Base-by-base conservation (phyloP, 2,113 vertebrate genomes). In the Oryzias javanicus region DNA sequence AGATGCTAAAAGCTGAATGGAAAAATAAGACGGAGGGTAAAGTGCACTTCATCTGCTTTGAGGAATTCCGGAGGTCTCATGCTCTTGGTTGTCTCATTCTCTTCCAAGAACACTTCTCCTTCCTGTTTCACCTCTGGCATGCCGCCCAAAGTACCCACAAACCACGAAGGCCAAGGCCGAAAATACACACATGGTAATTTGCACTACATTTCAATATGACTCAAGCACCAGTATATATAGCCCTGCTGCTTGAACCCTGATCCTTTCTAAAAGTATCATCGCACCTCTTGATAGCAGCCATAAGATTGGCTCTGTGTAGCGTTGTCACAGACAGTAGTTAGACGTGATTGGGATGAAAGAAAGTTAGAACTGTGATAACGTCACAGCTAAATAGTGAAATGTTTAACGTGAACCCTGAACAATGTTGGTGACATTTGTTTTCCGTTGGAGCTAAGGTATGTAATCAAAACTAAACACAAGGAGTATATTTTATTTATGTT, bases 91-190 rank as follows among this genome's bases (percentile, higher is more conserved):
- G 71, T 88, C 89, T 90, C 86, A 83, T 85, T 91, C 87, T 89
- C 81, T 87, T 91, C 89, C 90, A 91, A 90, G 89, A 92, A 90
- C 89, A 90, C 90, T 91, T 91, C 90, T 92, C 88, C 88, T 91
- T 92, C 90, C 89, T 90, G 89, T 90, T 89, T 91, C 91, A 92
- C 90, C 91, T 91, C 90, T 92, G 91, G 91, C 91, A 76, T 53
- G 47, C 62, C 22, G 91, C 91, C 91, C 85, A 80, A 86, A 87
- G 83, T 90, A 80, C 90, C 91, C 89, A 85, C 90, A 89, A 89
- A 89, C 86, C 84, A 73, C 72, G 55, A 83, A 87, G 89, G 88
- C 90, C 89, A 85, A 79, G 86, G 89, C 86, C 51, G 69, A 90
- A 91, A 91, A 91, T 85, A 90, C 88, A 89, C 91, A 90, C 89